Conservation (phyloP, 2,797 vertebrate species). For the Dermochelys coriacea region DNA sequence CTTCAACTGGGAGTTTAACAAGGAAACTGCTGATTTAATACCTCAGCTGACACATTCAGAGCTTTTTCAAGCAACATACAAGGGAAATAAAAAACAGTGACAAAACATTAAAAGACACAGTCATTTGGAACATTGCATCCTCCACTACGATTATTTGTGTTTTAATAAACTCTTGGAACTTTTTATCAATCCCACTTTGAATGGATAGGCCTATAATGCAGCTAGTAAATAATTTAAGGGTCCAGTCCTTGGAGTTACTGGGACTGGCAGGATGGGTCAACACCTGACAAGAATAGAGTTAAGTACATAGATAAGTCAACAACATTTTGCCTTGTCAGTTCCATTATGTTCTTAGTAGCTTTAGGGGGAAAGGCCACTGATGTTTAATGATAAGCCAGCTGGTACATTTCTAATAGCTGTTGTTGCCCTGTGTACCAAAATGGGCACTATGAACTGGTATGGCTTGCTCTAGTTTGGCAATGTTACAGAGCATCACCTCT, state of each 20-base stretch:
- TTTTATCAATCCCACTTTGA: neutral
- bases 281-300: neutral
- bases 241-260: neutral
- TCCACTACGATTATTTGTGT: neutral
- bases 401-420: neutral
- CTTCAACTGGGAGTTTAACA: neutral
- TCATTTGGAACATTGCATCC: neutral
- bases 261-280: neutral
- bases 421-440: neutral
- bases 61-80: conserved; percentile 9
- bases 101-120: neutral
- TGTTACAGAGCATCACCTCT: neutral
- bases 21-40: conserved; percentile 27
- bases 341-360: neutral
- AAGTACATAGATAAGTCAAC: neutral
- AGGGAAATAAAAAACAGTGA: neutral
- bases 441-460: neutral
- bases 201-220: neutral
- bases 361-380: neutral
- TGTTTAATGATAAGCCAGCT: neutral
- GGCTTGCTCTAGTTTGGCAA: neutral
- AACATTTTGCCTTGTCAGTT: neutral
- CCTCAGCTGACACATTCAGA: conserved; percentile 5
- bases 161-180: neutral
- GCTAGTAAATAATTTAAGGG: neutral